Conservation (phyloP, 30 jellyfish, hydroid and myxozoan species). For the Aurelia aurita complex sp. Pacific region DNA sequence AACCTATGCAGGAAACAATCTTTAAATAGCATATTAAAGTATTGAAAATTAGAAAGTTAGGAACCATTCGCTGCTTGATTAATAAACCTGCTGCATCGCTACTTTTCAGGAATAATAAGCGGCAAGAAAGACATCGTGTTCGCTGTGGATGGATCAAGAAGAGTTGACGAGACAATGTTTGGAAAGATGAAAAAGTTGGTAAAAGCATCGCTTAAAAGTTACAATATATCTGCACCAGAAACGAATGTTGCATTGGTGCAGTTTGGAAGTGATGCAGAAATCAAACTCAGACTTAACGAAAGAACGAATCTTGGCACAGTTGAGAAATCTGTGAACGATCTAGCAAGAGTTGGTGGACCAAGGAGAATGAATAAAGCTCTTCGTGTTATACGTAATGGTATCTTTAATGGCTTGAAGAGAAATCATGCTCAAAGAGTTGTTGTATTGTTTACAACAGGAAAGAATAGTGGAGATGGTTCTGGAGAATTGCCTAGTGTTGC, state of each 20-base stretch:
- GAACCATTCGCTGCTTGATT: too few species aligned
- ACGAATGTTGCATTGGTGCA: slow-evolving; percentile 44
- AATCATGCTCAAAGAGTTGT: slow-evolving; percentile 12
- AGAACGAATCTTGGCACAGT: background rate
- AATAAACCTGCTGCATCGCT: too few species aligned
- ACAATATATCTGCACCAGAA: slow-evolving; percentile 28
- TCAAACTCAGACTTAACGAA: slow-evolving; percentile 1
- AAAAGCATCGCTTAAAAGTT: slow-evolving; percentile 47
- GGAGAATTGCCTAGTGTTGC: slow-evolving; percentile 66
- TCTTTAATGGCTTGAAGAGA: slow-evolving; percentile 13
- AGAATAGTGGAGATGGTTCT: slow-evolving; percentile 25
- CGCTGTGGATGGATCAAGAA: slow-evolving; percentile 80
- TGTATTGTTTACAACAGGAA: slow-evolving; percentile 73
- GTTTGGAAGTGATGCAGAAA: slow-evolving; percentile 29
- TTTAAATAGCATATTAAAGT: too few species aligned
- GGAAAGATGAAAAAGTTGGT: slow-evolving; percentile 51
- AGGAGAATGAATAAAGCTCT: slow-evolving; percentile 79
- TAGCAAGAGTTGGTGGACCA: slow-evolving; percentile 70
- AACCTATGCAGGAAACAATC: too few species aligned
- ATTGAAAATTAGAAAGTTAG: too few species aligned
- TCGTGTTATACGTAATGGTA: slow-evolving; percentile 23
- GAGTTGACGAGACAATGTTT: slow-evolving; percentile 46
- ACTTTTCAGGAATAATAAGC: slow-evolving; percentile 1
- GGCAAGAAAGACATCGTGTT: slow-evolving; percentile 1
- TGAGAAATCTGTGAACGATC: slow-evolving; percentile 1